Conservation (phyloP, 2,113 vertebrate species). For the Clarias gariepinus region DNA sequence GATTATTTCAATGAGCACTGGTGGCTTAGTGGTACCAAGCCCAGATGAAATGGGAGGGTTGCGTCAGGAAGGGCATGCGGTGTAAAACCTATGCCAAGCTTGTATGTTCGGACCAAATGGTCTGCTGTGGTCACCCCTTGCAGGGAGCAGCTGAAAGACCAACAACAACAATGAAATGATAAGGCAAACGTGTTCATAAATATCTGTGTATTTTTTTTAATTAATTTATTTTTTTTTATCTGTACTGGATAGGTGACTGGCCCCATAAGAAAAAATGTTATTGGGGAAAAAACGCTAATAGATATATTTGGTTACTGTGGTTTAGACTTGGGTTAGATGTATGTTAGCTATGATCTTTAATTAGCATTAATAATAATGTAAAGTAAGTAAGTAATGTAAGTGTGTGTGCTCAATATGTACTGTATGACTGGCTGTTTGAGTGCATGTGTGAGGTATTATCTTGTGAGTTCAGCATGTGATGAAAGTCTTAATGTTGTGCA, state of each 20-base stretch:
- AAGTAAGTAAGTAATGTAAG: not conserved
- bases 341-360: not conserved
- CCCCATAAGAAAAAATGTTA: not conserved
- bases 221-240: no score
- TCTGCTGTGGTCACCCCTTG: no score
- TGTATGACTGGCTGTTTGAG: not conserved
- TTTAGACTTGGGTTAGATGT: not conserved
- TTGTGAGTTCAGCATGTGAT: conserved; percentile 17
- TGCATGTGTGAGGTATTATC: not conserved
- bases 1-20: no score
- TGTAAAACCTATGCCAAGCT: no score
- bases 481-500: not conserved
- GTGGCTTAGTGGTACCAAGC: no score
- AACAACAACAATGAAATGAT: not conserved
- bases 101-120: no score
- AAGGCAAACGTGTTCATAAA: not conserved
- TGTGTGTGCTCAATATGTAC: not conserved
- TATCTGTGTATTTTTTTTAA: not conserved
- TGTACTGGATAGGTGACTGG: not conserved
- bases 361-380: not conserved
- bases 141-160: no score
- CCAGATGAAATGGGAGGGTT: no score
- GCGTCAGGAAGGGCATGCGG: no score
- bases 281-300: not conserved
- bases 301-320: not conserved